These are phyloP conservation scores for Ophiodon elongatus DNA, from an alignment of 2,113 vertebrate species.

Conservation along the genomic window DNA sequence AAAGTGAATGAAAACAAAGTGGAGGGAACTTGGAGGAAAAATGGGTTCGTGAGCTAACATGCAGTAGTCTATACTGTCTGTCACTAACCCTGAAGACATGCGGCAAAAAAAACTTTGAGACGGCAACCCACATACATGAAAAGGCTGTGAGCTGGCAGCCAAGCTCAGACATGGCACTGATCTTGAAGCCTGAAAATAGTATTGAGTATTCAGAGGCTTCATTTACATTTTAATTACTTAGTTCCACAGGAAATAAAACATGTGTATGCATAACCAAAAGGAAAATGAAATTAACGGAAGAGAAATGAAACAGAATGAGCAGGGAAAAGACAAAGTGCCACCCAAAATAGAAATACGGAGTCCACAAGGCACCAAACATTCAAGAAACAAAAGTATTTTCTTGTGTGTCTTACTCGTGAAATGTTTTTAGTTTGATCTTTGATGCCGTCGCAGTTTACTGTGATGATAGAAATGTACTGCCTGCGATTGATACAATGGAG, in stretches of 20 bases:
- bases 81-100: background rate
- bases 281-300: slow-evolving; percentile 16
- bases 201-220: slow-evolving; percentile 44
- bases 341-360: slow-evolving; percentile 8
- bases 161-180: slow-evolving; percentile 23
- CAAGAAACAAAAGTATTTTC: slow-evolving; percentile 14
- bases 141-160: slow-evolving; percentile 27
- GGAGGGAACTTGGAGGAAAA: background rate
- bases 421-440: background rate
- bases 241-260: slow-evolving; percentile 32
- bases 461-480: slow-evolving; percentile 1
- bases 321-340: background rate
- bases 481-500: slow-evolving; percentile 1
- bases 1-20: background rate
- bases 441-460: background rate
- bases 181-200: slow-evolving; percentile 40
- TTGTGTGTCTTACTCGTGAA: slow-evolving; percentile 1
- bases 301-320: background rate
- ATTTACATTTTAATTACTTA: slow-evolving; percentile 70
- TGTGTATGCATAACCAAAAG: slow-evolving; percentile 21
- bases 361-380: slow-evolving; percentile 1
- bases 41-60: background rate
- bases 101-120: slow-evolving; percentile 7
- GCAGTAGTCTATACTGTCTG: background rate
- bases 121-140: slow-evolving; percentile 20